Conservation (phyloP, 2,888 invertebrate genomes). For the Lepidocyrtinus sp. region DNA sequence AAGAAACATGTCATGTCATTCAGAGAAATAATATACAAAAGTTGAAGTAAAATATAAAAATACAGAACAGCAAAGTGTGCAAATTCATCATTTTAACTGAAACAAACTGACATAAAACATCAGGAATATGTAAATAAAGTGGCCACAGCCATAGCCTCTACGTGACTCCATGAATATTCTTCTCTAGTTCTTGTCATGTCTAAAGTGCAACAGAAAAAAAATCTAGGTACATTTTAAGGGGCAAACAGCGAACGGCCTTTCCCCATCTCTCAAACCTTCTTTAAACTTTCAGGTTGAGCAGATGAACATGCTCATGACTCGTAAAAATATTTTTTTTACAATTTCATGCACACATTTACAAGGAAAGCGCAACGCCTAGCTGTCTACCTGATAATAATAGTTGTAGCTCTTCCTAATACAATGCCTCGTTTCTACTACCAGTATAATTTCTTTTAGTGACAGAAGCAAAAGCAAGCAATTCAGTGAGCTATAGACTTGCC, state of each 20-base stretch:
- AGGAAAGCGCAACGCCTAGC: conserved; percentile 44
- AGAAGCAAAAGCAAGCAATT: conserved; percentile 26
- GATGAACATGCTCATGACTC: conserved; percentile 26
- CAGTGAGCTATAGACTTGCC: not conserved
- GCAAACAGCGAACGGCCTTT: conserved; percentile 37
- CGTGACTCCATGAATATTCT: conserved; percentile 47
- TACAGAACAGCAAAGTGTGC: conserved; percentile 31
- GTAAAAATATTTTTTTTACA: conserved; percentile 45
- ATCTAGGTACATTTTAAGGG: conserved; percentile 25
- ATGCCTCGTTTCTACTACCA: not conserved
- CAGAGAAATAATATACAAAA: no score
- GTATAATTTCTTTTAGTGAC: conserved; percentile 45
- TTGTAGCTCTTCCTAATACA: conserved; percentile 15
- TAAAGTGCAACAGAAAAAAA: conserved; percentile 23
- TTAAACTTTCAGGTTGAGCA: not conserved
- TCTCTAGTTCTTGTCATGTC: conserved; percentile 23
- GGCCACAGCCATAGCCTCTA: conserved; percentile 42
- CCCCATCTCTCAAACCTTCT: not conserved
- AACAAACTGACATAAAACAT: conserved; percentile 53
- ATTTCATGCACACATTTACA: conserved; percentile 47
- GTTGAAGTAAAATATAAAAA: not conserved
- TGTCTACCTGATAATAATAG: conserved; percentile 49
- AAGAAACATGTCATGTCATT: conserved; percentile 10
- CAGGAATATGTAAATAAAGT: conserved; percentile 60
- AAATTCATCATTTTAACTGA: conserved; percentile 50